phyloP scores from a whole-genome alignment of 2,797 vertebrate genomes.

The Tenualosa thibaudeaui region DNA sequence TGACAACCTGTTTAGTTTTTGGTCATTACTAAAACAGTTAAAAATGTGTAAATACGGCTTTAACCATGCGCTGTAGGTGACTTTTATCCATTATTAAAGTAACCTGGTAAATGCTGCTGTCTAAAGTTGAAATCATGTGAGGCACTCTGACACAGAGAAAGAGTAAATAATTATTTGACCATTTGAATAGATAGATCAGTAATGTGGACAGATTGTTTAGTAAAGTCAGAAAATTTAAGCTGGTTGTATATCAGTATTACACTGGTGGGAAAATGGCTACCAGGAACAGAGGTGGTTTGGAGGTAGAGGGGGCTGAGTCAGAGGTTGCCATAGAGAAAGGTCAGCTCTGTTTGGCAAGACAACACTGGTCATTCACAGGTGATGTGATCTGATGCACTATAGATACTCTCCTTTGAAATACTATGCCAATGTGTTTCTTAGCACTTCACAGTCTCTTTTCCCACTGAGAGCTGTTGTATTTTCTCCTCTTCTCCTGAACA shows the following conservation, averaged over 20 bases:
- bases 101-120: no score
- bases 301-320: neutral
- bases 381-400: neutral
- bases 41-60: no score
- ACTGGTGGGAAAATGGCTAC: constrained; percentile 14
- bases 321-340: neutral
- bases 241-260: neutral
- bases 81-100: no score
- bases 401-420: constrained; percentile 11
- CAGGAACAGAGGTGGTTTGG: neutral
- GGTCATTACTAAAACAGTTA: no score
- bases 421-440: neutral
- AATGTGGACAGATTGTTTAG: no score
- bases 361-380: constrained; percentile 16
- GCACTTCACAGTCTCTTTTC: neutral
- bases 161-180: no score
- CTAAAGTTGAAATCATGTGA: no score
- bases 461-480: neutral
- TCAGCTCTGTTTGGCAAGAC: constrained; percentile 9
- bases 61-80: no score
- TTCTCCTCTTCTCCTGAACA: neutral
- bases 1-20: no score
- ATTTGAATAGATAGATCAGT: no score
- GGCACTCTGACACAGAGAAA: no score
- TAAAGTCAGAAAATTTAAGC: no score